Evolutionary conservation across 2,888 invertebrate species (phyloP), one percentile per base, ranked within the genome.

Genomic region (Brachyopa scutellaris): DNA sequence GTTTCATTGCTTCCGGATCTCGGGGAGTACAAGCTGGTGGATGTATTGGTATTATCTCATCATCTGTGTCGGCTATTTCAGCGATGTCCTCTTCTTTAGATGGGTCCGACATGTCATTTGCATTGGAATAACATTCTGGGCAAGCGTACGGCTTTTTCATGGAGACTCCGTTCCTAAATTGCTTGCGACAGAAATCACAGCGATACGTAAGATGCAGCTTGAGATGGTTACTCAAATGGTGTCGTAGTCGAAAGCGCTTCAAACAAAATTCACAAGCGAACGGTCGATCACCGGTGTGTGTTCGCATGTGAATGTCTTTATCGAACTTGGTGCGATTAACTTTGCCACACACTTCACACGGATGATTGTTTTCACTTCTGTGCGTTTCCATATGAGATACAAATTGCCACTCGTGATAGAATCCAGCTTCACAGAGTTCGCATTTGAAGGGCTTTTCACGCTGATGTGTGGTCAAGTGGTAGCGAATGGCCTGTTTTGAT

Each of bases 201-300:
- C 86, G 85, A 74, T 87, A 87, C 33, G 86, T 86, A 26, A 86
- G 85, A 77, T 87, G 87, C 51, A 86, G 69, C 61, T 86, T 87
- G 11, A 87, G 74, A 76, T 87, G 87, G 78, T 87, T 87, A 4
- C 86, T 87, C 11, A 87, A 70, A 62, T 87, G 87, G 38, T 86
- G 86, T 2, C 86, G 85, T 57, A 86, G 79, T n/a, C 86, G 85
- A 83, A 87, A 87, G 26, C 86, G 85, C 84, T 87, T 87, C n/a
- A 84, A 80, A 15, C 87, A 87, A 26, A 85, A 86, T 21, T 85
- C 86, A 51, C 87, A 87, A 21, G 84, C 91, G 84, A 91, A 92
- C 0, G 93, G 92, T 3, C 92, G 88, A 80, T 93, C 92, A 0
- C 92, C 92, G 0, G 92, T 92, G 57, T 93, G 92, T 0, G 92